A percentile compares a stretch with the other conserved stretches of the same genome.
phyloP scores from a whole-genome alignment of 2,888 invertebrate genomes.

The Nasonovia ribisnigri region DNA sequence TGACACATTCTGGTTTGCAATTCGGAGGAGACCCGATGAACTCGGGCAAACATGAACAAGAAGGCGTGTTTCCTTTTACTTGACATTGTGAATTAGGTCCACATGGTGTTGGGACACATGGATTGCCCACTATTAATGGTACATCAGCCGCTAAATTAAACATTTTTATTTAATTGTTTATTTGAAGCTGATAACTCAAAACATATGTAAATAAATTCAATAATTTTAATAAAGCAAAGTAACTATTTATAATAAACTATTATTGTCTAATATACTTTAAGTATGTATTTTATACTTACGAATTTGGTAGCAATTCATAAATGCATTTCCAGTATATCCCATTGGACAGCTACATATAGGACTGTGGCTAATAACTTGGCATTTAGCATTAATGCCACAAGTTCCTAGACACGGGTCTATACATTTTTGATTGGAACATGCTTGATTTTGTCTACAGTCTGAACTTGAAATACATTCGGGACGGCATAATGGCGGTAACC shows the following conservation, averaged over 20 bases:
- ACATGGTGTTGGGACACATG: slow-evolving; percentile 72
- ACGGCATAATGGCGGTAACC: slow-evolving; percentile 74
- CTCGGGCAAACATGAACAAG: slow-evolving; percentile 73
- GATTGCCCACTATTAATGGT: slow-evolving; percentile 73
- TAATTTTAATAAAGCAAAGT: neutral
- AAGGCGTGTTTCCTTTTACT: slow-evolving; percentile 72
- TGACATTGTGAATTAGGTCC: slow-evolving; percentile 73
- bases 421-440: slow-evolving; percentile 72
- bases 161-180: neutral
- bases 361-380: slow-evolving; percentile 70
- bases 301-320: slow-evolving; percentile 71
- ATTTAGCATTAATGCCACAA: slow-evolving; percentile 71
- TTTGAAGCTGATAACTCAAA: neutral
- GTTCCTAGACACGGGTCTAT: slow-evolving; percentile 72
- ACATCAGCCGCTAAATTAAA: slow-evolving; percentile 73
- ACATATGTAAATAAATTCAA: neutral
- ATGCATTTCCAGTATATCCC: slow-evolving; percentile 72
- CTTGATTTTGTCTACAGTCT: slow-evolving; percentile 71
- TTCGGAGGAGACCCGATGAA: slow-evolving; percentile 75
- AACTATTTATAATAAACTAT: neutral
- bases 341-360: slow-evolving; percentile 73
- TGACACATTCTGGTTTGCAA: slow-evolving; percentile 75
- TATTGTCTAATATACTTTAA: neutral
- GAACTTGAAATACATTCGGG: slow-evolving; percentile 73
- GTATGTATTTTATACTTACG: slow-evolving; percentile 24